A percentile compares a stretch with the other conserved stretches of the same genome.
Conservation (phyloP, 2,888 invertebrate genomes). For the Melieria picta region DNA sequence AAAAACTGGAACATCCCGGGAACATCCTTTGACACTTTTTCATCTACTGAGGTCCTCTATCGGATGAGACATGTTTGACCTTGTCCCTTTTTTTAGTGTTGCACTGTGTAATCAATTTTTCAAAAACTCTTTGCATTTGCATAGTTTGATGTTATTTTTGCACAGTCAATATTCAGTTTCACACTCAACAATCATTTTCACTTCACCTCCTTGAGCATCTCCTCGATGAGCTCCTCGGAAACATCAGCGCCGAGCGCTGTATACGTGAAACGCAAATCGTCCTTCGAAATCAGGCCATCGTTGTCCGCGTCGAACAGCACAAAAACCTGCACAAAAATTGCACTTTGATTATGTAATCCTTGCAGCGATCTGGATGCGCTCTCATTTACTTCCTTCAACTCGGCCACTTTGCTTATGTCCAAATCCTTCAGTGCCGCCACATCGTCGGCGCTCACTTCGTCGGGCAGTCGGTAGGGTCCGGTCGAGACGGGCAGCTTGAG, state of each 20-base stretch:
- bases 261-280: conserved; percentile 73
- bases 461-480: conserved; percentile 61
- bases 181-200: neutral
- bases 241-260: conserved; percentile 71
- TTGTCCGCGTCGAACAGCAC: conserved; percentile 74
- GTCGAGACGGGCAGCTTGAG: conserved; percentile 59
- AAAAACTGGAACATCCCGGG: too few relatives aligned
- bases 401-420: conserved; percentile 72
- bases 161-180: neutral
- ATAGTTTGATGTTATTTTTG: neutral
- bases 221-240: conserved; percentile 70
- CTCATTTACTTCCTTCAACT: conserved; percentile 71
- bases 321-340: conserved; percentile 68
- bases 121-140: neutral
- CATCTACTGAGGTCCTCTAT: too few relatives aligned
- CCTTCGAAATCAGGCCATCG: conserved; percentile 74
- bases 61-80: too few relatives aligned
- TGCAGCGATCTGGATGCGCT: neutral
- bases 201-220: conserved; percentile 72
- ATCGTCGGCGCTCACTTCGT: conserved; percentile 58
- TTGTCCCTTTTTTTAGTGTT: too few relatives aligned
- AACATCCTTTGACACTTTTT: too few relatives aligned
- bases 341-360: neutral
- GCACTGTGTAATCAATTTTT: neutral
- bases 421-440: conserved; percentile 70